phyloP scores from a whole-genome alignment of 1,140 invertebrate species.

The Musca domestica region DNA sequence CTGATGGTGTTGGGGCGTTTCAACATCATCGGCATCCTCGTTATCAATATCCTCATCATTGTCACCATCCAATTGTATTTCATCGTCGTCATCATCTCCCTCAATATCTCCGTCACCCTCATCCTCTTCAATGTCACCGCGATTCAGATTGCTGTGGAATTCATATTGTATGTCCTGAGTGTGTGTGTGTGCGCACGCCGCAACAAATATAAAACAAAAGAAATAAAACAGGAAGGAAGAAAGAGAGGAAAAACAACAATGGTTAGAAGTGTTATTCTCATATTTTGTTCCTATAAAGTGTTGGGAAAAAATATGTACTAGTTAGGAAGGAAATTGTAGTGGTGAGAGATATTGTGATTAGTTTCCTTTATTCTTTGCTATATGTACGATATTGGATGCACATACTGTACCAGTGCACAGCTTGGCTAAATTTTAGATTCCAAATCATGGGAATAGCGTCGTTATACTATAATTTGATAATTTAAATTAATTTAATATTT shows the following conservation, averaged over 20 bases:
- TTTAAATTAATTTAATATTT: no score
- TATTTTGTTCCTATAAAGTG: no score
- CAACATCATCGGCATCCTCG: conserved; percentile 28
- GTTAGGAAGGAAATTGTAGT: no score
- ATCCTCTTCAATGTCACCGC: conserved; percentile 41
- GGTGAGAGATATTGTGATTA: no score
- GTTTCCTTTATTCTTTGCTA: no score
- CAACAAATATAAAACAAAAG: no score
- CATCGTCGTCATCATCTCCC: conserved; percentile 39
- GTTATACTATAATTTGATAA: no score
- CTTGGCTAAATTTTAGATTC: no score
- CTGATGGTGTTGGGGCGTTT: conserved; percentile 21
- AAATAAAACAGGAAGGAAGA: conserved; percentile 5
- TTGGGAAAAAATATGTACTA: neutral
- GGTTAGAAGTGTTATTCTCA: neutral
- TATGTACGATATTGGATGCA: no score
- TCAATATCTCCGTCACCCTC: conserved; percentile 41
- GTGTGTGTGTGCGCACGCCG: no score
- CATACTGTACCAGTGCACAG: no score
- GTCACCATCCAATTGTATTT: conserved; percentile 16
- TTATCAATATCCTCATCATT: conserved; percentile 40
- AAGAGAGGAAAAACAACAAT: conserved; percentile 9
- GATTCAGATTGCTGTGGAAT: conserved; percentile 49
- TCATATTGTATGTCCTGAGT: conserved; percentile 51
- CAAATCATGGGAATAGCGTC: no score